These are phyloP conservation scores for Rhodophaea formosa DNA, from an alignment of 2,888 invertebrate genomes.

Conservation along the genomic window DNA sequence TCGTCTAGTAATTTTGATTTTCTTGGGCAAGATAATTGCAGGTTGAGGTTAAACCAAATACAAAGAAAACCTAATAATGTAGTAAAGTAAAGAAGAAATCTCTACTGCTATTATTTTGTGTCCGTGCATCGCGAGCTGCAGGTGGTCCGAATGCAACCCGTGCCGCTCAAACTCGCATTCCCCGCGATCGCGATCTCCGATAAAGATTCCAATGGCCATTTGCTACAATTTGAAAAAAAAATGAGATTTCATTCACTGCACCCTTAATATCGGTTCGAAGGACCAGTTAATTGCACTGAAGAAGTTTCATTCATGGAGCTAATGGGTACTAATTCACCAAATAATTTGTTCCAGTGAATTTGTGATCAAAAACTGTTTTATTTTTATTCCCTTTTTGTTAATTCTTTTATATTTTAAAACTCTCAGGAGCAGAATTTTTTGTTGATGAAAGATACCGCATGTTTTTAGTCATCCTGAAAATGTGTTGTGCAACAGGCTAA, in stretches of 20 bases:
- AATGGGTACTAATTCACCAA: background rate
- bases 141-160: conserved; percentile 4
- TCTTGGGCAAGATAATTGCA: no score
- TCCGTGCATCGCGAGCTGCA: conserved; percentile 6
- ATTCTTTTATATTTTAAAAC: no score
- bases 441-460: no score
- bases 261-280: background rate
- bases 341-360: conserved; percentile 2
- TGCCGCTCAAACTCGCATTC: conserved; percentile 9
- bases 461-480: no score
- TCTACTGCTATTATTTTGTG: background rate
- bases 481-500: no score
- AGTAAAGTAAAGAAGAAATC: no score
- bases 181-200: conserved; percentile 4
- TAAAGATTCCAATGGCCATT: conserved; percentile 8
- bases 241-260: conserved; percentile 5
- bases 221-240: conserved; percentile 10
- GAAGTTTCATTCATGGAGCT: background rate
- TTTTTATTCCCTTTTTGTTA: no score
- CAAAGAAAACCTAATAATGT: no score
- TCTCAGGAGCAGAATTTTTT: no score
- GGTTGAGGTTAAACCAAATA: no score
- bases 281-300: conserved; percentile 1
- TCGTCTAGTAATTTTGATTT: no score
- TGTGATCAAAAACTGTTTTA: background rate